Percentiles rank a stretch among this genome's conserved stretches.
Conservation (phyloP, 2,113 vertebrate species). For the Anguilla rostrata region DNA sequence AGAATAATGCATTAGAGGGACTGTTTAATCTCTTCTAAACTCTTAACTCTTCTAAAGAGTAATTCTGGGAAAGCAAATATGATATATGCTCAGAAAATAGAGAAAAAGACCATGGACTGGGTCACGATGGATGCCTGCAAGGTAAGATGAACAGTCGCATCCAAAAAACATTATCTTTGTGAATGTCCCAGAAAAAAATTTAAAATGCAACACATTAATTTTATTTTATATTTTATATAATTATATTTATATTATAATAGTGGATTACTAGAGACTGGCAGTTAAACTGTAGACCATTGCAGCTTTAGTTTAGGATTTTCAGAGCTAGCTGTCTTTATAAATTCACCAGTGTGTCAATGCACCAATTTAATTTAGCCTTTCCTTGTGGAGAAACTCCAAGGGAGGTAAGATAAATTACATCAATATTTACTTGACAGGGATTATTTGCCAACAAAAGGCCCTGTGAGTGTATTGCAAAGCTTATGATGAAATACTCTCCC, state of each 20-base stretch:
- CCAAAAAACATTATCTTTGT: constrained; percentile 33
- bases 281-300: not conserved
- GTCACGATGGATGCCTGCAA: not conserved
- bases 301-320: not conserved
- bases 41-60: not conserved
- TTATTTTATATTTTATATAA: not conserved
- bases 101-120: not conserved
- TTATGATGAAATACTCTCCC: not conserved
- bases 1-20: not conserved
- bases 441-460: constrained; percentile 14
- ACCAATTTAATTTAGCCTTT: not conserved
- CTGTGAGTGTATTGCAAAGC: not conserved
- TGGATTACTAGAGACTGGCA: not conserved
- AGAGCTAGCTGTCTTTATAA: not conserved
- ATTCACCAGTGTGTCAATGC: not conserved
- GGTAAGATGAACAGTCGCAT: not conserved
- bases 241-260: not conserved
- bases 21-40: not conserved
- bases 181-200: no score
- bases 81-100: not conserved
- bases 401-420: constrained; percentile 10
- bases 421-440: constrained; percentile 6
- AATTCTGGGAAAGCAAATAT: not conserved
- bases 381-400: not conserved
- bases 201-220: no score